A percentile compares a stretch with the other conserved stretches of the same genome.
Conservation (phyloP, 2,888 invertebrate species). For the Cryptocheilus praepositus region DNA sequence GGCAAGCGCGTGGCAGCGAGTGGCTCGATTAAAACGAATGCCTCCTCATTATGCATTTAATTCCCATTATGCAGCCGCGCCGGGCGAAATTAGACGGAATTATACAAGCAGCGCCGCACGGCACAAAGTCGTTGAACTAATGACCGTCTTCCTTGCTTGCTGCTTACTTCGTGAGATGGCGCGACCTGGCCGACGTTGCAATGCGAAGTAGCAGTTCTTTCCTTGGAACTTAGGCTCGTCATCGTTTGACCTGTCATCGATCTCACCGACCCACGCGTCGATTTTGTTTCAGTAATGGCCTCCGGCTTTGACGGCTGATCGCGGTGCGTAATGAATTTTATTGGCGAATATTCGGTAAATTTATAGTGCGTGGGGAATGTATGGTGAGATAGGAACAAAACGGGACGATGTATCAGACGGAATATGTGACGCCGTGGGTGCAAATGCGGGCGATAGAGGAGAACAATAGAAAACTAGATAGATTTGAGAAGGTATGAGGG, state of each 20-base stretch:
- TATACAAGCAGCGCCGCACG: constrained; percentile 48
- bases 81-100: constrained; percentile 28
- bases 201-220: background rate
- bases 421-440: constrained; percentile 58
- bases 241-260: background rate
- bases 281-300: background rate
- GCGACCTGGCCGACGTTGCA: constrained; percentile 32
- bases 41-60: background rate
- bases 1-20: too few relatives aligned
- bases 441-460: constrained; percentile 50
- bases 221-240: background rate
- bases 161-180: constrained; percentile 50
- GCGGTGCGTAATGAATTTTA: too few relatives aligned
- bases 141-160: constrained; percentile 35
- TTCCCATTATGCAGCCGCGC: constrained; percentile 1
- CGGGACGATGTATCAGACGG: constrained; percentile 45
- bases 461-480: constrained; percentile 35
- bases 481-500: background rate
- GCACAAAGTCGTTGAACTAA: constrained; percentile 46
- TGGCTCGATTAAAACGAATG: too few relatives aligned
- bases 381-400: background rate
- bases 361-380: too few relatives aligned
- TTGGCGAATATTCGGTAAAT: too few relatives aligned
- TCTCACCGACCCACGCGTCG: background rate
- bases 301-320: background rate